These are phyloP conservation scores for Parambassis ranga DNA, from an alignment of 2,797 vertebrate genomes.

Conservation along the genomic window DNA sequence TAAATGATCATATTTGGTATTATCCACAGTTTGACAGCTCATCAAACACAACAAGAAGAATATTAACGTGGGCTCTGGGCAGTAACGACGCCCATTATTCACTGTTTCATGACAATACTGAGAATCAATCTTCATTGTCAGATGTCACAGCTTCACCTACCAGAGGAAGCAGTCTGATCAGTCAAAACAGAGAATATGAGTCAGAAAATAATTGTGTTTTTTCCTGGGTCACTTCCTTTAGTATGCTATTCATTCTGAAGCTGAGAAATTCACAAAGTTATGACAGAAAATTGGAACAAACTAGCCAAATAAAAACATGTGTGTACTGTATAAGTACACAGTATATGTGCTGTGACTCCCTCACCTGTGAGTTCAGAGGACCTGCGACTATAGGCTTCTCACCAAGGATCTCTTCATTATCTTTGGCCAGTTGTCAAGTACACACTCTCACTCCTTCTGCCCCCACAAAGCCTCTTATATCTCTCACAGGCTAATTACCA, in stretches of 20 bases:
- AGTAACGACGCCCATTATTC: background rate
- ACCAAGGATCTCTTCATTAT: slow-evolving; percentile 56
- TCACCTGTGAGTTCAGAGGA: slow-evolving; percentile 20
- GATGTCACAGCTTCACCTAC: background rate
- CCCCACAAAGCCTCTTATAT: slow-evolving; percentile 23
- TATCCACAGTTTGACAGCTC: background rate
- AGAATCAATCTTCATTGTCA: no score
- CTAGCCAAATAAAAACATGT: slow-evolving; percentile 5
- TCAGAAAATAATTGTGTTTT: background rate
- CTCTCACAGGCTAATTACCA: slow-evolving; percentile 53
- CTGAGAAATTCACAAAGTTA: background rate
- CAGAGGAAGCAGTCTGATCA: background rate
- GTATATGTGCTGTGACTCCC: background rate
- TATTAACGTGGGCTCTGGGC: background rate
- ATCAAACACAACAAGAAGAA: background rate
- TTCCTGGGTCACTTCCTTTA: background rate
- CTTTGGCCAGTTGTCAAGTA: slow-evolving; percentile 38
- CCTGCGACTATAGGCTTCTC: slow-evolving; percentile 16
- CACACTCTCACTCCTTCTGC: slow-evolving; percentile 26
- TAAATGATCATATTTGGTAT: background rate
- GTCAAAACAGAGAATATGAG: background rate
- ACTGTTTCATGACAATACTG: background rate
- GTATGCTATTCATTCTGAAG: slow-evolving; percentile 1
- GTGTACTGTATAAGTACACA: background rate
- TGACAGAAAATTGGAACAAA: slow-evolving; percentile 19